Percentiles rank a stretch among this genome's conserved stretches.
These are phyloP conservation scores for honey bee (Apis mellifera) DNA, from an alignment of 1,140 invertebrate species.

Conservation along the genomic window Amel_HAv3.1 CM009932.2:3369001-3369500, in stretches of 20 bases:
- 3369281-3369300: constrained; percentile 36
- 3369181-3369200: constrained; percentile 62
- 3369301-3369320: constrained; percentile 46
- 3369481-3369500: not conserved
- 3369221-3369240: no score
- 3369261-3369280: constrained; percentile 33
- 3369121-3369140: constrained; percentile 41
- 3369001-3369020: constrained; percentile 5
- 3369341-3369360: constrained; percentile 1
- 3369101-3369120: constrained; percentile 1
- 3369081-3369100: not conserved
- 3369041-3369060: constrained; percentile 33
- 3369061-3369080: constrained; percentile 13
- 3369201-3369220: constrained; percentile 44
- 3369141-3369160: constrained; percentile 58
- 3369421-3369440: constrained; percentile 29
- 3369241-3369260: constrained; percentile 15
- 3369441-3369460: constrained; percentile 7
- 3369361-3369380: constrained; percentile 23
- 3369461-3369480: not conserved
- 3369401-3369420: constrained; percentile 18
- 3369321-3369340: constrained; percentile 58
- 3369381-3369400: constrained; percentile 50
- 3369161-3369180: constrained; percentile 55
- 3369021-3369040: constrained; percentile 18